Evolutionary conservation across 2,888 invertebrate genomes (phyloP), one percentile per base, ranked within the genome.

Genomic region (Colletes collaris): DNA sequence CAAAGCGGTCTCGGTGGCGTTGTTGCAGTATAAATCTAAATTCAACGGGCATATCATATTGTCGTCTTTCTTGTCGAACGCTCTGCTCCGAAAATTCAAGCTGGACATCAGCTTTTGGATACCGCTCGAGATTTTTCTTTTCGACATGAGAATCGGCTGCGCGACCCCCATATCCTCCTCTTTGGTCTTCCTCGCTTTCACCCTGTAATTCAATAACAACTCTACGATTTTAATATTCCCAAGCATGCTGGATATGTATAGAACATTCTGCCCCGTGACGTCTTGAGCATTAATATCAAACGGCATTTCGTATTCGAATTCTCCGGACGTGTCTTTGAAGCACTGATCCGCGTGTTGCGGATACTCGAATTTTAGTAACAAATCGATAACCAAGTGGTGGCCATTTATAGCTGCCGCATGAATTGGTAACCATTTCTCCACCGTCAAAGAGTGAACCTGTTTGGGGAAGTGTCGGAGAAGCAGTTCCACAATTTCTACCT

Each of bases 401-500:
- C 98, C 98, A 88, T 97, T 97, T 89, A 98, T 97, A 81, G 97
- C 97, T 56, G 98, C 98, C 7, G 98, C 98, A 94, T 99, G 99
- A 35, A 98, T 94, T 0, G 99, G 98, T 79, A 98, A 93, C 97
- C 98, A 98, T 88, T 96, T 96, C 92, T 98, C 98, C 0, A 98
- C 97, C 0, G 98, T 99, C 84, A 96, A 95, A 94, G 97, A 96
- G 94, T 96, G 96, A 13, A 97, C 96, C 84, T 98, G 95, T 87
- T 97, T 96, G 0, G 98, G 98, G 93, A 97, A 98, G 88, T 96
- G 95, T 90, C 96, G 94, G 13, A 98, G 93, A 86, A 98, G 93
- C 81, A 97, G 91, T 86, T 96, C 95, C 0, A 96, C 96, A 76
- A 98, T 96, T 60, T 96, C 96, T 82, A 94, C 93, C 90, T 97